Percentiles rank a stretch among this genome's conserved stretches.
Evolutionary conservation across 2,797 vertebrate species (phyloP).

Genomic region (Oophaga sylvatica): DNA sequence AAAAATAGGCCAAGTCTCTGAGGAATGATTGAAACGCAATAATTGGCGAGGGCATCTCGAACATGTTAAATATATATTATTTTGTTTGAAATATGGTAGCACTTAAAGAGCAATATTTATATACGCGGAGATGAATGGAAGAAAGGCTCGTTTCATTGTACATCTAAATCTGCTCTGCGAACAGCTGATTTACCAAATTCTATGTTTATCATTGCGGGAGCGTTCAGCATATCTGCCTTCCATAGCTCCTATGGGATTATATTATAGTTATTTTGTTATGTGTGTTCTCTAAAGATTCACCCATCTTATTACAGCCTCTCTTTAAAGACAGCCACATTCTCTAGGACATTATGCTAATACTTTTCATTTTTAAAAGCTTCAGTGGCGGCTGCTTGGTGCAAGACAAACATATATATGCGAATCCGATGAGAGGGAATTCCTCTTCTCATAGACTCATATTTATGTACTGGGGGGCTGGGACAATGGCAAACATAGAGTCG

Average conservation of each 20-base stretch:
- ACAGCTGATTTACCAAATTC: conserved; percentile 61
- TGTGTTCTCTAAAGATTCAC: conserved; percentile 26
- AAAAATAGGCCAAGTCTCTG: conserved; percentile 71
- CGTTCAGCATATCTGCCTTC: conserved; percentile 55
- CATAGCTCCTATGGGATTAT: conserved; percentile 57
- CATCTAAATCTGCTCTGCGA: conserved; percentile 55
- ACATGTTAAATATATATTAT: conserved; percentile 77
- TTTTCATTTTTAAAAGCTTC: conserved; percentile 25
- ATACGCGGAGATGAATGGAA: conserved; percentile 68
- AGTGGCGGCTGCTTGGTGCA: background rate
- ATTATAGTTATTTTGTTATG: conserved; percentile 51
- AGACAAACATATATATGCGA: background rate
- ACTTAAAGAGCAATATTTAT: conserved; percentile 68
- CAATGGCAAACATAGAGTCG: background rate
- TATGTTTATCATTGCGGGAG: conserved; percentile 58
- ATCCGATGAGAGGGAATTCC: background rate
- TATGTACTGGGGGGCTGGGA: background rate
- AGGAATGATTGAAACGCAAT: conserved; percentile 71
- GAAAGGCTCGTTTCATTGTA: conserved; percentile 59
- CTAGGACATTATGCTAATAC: conserved; percentile 27
- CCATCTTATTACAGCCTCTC: conserved; percentile 24
- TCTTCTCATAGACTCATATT: background rate
- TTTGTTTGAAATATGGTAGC: conserved; percentile 72
- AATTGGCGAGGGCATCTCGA: conserved; percentile 68
- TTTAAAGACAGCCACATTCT: conserved; percentile 6